These are phyloP conservation scores for Cryptoprocta ferox DNA, from an alignment of 2,797 vertebrate genomes.

Conservation along the genomic window DNA sequence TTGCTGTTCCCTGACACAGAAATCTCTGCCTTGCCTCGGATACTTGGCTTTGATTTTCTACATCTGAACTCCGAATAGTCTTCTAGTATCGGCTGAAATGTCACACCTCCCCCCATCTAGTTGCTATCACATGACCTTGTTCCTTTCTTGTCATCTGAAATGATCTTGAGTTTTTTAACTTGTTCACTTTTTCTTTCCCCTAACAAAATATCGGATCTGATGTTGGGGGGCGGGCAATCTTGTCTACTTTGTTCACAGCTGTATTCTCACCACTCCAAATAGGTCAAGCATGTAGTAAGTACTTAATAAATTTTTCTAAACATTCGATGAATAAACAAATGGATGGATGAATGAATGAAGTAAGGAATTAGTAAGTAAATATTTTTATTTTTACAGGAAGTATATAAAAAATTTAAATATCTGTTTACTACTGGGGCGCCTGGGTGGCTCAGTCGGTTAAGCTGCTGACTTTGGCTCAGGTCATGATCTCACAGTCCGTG, in stretches of 20 bases:
- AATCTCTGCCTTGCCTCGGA: not conserved
- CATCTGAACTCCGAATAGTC: not conserved
- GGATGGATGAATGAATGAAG: not conserved
- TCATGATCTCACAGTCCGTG: no score
- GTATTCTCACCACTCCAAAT: not conserved
- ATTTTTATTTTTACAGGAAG: constrained; percentile 1
- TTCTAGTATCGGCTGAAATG: not conserved
- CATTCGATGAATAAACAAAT: not conserved
- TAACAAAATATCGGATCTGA: not conserved
- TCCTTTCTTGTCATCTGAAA: not conserved
- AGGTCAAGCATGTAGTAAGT: not conserved
- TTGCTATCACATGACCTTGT: not conserved
- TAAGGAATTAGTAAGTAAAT: constrained; percentile 23
- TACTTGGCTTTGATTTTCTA: not conserved
- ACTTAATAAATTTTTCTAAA: not conserved
- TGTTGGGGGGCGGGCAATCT: not conserved
- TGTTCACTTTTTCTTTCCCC: not conserved
- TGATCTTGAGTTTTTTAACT: not conserved
- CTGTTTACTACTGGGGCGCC: no score
- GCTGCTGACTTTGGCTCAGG: no score
- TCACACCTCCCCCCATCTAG: not conserved
- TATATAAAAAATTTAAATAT: constrained; percentile 6
- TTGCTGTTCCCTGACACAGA: not conserved
- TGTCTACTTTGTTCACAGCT: not conserved
- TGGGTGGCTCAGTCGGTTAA: no score